Evolutionary conservation across 1,140 invertebrate species (phyloP).

Genomic region (Drosophila ficusphila): DNA sequence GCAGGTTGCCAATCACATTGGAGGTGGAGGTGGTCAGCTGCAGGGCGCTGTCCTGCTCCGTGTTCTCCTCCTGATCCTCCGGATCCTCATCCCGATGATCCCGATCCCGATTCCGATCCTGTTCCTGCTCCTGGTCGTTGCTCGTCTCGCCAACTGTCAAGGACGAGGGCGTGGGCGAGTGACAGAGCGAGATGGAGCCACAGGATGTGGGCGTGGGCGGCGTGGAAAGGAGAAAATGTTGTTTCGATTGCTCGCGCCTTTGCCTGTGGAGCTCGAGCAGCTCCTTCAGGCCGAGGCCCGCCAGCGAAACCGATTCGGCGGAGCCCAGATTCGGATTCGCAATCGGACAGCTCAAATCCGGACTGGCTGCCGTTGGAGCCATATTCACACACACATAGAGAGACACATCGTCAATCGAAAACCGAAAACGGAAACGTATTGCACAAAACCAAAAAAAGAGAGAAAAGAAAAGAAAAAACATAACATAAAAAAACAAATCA

Average conservation of each 20-base stretch:
- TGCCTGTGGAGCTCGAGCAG: constrained; percentile 77
- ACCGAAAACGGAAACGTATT: constrained; percentile 64
- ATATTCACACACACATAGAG: constrained; percentile 33
- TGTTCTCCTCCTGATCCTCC: constrained; percentile 62
- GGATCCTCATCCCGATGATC: constrained; percentile 26
- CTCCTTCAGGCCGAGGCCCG: constrained; percentile 66
- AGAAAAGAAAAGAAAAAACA: constrained; percentile 40
- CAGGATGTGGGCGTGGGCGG: constrained; percentile 73
- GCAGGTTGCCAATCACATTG: constrained; percentile 43
- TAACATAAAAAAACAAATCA: constrained; percentile 43
- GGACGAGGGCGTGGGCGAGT: constrained; percentile 64
- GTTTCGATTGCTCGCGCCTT: constrained; percentile 80
- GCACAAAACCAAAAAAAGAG: constrained; percentile 52
- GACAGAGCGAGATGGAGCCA: constrained; percentile 68
- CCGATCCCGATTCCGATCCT: constrained; percentile 24
- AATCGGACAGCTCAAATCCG: constrained; percentile 54
- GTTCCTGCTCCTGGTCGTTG: constrained; percentile 39
- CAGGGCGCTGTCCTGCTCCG: constrained; percentile 64
- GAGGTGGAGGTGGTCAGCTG: constrained; percentile 66
- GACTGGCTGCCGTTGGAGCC: constrained; percentile 56
- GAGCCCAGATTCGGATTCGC: no score
- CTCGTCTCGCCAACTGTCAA: constrained; percentile 43
- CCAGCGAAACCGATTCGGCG: constrained; percentile 29
- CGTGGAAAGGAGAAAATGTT: constrained; percentile 83
- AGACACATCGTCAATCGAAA: constrained; percentile 44